Base-by-base conservation (phyloP, 2,797 vertebrate species). In the Cottoperca gobio region DNA sequence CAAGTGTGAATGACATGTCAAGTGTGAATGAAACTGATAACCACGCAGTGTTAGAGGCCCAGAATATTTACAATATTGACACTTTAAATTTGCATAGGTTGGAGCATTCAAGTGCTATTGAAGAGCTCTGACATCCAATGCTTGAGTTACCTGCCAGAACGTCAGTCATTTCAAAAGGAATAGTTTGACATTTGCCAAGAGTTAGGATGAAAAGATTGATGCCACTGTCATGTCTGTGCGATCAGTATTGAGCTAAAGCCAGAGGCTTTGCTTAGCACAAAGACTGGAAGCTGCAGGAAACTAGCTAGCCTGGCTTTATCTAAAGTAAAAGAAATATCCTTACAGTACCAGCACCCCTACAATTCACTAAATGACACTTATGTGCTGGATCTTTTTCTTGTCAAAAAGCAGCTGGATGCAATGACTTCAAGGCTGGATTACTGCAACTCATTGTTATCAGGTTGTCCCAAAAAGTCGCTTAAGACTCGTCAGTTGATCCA, bases 21-120 rank as follows among this genome's bases (percentile, higher is more conserved):
- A 28, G 28, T 45, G 8, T 54, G 40, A 79, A 61, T 26, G n/a
- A 37, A 43, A 60, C 13, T 16, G 13, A 46, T 69, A 31, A 46
- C 26, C 12, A 35, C 23, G 42, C 13, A 48, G 7, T 9, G 21
- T 24, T 8, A 24, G 14, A 48, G 49, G 19, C 39, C 45, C 28
- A 45, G 21, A 49, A 13, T 37, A 0, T 39, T 33, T 61, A n/a
- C n/a, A n/a, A n/a, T n/a, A n/a, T n/a, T n/a, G n/a, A n/a, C 2
- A 33, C 33, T 33, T 7, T 33, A 33, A 33, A 33, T 31, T 33
- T 33, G 11, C 16, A 53, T 5, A 28, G 31, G n/a, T 9, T 23
- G 23, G 19, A 70, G 45, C 4, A 23, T 61, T 42, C 14, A 5
- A 16, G 48, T 45, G 21, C n/a, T 35, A 19, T 24, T n/a, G 10